Conservation (phyloP, 2,797 vertebrate species). For the Petrocephalus schoutedeni region DNA sequence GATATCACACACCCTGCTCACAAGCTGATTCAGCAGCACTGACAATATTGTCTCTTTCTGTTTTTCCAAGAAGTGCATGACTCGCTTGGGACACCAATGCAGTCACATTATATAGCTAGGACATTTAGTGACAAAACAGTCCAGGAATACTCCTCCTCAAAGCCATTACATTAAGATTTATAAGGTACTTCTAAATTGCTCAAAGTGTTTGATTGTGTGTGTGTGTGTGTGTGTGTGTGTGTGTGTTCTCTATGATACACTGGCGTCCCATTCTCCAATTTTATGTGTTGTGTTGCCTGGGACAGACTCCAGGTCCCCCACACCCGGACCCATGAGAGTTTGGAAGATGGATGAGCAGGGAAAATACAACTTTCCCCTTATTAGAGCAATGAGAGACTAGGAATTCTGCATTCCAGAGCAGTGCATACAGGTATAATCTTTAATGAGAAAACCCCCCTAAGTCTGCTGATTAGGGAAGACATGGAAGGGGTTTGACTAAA, state of each 20-base stretch:
- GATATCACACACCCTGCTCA: not conserved
- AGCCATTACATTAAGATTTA: not conserved
- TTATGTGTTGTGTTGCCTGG: not conserved
- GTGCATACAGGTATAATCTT: not conserved
- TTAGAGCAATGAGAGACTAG: not conserved
- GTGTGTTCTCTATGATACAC: not conserved
- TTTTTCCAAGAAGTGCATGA: not conserved
- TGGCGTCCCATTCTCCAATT: not conserved
- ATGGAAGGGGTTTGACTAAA: not conserved
- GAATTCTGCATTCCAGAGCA: not conserved
- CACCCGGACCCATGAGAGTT: not conserved
- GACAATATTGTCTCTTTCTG: not conserved
- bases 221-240: not conserved
- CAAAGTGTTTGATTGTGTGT: not conserved
- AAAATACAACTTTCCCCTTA: not conserved
- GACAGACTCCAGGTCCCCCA: not conserved
- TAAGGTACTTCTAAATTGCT: not conserved
- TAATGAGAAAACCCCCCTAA: not conserved
- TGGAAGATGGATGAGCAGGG: not conserved
- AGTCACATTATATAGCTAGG: not conserved
- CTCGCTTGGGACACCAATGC: not conserved
- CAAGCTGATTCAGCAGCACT: constrained; percentile 15
- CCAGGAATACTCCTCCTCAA: not conserved
- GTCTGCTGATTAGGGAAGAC: not conserved
- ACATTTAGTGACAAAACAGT: not conserved